phyloP scores from a whole-genome alignment of 2,888 invertebrate species.

The Dryococelus australis region DNA sequence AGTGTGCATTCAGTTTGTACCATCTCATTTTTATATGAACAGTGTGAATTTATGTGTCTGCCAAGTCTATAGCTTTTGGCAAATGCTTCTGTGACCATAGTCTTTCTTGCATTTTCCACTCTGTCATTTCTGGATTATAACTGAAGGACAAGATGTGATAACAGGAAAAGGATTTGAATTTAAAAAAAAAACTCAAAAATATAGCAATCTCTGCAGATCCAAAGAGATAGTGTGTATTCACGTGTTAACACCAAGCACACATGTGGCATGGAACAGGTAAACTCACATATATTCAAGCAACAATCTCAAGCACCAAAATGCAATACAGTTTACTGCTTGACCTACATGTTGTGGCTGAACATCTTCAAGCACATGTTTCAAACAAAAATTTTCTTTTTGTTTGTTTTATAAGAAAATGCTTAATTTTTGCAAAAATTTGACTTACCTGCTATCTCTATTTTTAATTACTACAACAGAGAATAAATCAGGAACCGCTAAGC shows the following conservation, averaged over 20 bases:
- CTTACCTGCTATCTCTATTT: neutral
- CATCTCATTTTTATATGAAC: too few relatives aligned
- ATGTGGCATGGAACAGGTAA: constrained; percentile 16
- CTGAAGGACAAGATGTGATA: neutral
- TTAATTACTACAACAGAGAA: constrained; percentile 2
- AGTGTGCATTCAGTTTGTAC: too few relatives aligned
- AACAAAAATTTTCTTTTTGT: neutral
- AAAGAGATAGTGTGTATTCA: neutral
- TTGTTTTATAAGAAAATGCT: neutral
- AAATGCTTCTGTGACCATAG: too few relatives aligned
- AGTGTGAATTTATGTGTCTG: too few relatives aligned
- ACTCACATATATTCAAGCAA: constrained; percentile 7
- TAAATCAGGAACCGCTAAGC: neutral
- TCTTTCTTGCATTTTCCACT: neutral
- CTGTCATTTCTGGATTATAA: neutral
- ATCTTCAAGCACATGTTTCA: neutral
- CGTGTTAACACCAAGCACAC: constrained; percentile 10
- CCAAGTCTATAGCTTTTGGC: too few relatives aligned
- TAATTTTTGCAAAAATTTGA: constrained; percentile 1
- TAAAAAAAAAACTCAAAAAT: neutral
- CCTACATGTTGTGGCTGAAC: neutral
- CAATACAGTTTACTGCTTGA: constrained; percentile 4
- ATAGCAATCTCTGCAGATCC: neutral
- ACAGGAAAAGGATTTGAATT: neutral
- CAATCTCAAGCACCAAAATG: neutral